Percentiles rank a stretch among this genome's conserved stretches.
Evolutionary conservation across 2,797 vertebrate genomes (phyloP).

Genomic region (Neostethus bicornis): DNA sequence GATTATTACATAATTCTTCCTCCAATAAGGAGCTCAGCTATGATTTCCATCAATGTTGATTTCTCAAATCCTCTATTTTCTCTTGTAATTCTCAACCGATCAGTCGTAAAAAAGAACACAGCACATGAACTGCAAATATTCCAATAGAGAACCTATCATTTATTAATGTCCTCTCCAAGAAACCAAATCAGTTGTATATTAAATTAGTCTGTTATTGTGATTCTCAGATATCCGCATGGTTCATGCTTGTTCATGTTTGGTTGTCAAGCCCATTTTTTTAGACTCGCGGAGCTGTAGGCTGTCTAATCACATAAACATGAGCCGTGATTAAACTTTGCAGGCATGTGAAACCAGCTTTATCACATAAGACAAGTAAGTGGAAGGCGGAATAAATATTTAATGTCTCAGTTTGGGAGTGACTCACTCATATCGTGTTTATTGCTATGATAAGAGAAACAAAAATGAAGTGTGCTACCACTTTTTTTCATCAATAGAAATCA

Average conservation of each 20-base stretch:
- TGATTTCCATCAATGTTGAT: background rate
- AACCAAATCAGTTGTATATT: background rate
- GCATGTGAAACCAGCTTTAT: constrained; percentile 25
- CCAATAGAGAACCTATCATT: constrained; percentile 1
- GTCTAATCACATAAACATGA: constrained; percentile 32
- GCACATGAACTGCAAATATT: background rate
- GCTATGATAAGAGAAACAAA: constrained; percentile 10
- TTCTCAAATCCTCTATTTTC: background rate
- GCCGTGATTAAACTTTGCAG: constrained; percentile 32
- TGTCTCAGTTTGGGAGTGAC: constrained; percentile 22
- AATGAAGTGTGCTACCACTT: background rate
- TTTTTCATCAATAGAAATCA: background rate
- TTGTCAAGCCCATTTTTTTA: background rate
- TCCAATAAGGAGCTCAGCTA: constrained; percentile 2
- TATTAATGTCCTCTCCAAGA: background rate
- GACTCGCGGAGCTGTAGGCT: background rate
- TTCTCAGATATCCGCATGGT: background rate
- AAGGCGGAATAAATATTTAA: constrained; percentile 39
- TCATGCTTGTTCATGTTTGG: background rate
- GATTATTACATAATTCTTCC: background rate
- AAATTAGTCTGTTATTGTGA: background rate
- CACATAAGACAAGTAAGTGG: background rate
- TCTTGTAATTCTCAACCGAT: too few species aligned
- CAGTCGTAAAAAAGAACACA: background rate
- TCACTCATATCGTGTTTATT: constrained; percentile 30